Conservation (phyloP, 2,797 vertebrate genomes). For the Apodemus agrarius region DNA sequence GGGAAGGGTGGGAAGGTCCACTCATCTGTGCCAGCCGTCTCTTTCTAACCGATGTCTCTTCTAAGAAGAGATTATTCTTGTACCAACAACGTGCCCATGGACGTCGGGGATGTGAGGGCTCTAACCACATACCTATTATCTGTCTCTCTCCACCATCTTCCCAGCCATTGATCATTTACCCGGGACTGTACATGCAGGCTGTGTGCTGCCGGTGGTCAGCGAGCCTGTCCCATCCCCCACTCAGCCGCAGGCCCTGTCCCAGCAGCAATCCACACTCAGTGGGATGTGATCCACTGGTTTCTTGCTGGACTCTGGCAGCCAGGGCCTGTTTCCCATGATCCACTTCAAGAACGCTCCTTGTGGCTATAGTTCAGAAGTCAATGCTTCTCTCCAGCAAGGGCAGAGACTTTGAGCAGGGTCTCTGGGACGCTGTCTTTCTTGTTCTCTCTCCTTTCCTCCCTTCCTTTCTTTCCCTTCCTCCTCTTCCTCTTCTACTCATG, state of each 20-base stretch:
- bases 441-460: neutral
- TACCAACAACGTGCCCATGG: too few relatives aligned
- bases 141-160: neutral
- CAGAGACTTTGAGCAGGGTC: neutral
- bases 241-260: neutral
- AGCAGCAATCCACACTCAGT: accelerated
- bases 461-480: neutral
- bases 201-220: neutral
- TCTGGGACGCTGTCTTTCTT: neutral
- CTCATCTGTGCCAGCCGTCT: neutral
- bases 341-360: neutral
- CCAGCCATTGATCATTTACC: neutral
- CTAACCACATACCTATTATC: neutral
- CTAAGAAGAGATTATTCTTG: neutral
- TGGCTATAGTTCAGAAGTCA: neutral
- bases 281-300: neutral
- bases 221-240: neutral
- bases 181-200: neutral
- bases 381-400: neutral
- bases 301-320: neutral
- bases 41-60: neutral
- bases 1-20: accelerated
- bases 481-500: neutral
- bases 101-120: accelerated
- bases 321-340: accelerated